A percentile compares a stretch with the other conserved stretches of the same genome.
Evolutionary conservation across 1,140 invertebrate genomes (phyloP).

Genomic region (Lutraria rhynchaena): DNA sequence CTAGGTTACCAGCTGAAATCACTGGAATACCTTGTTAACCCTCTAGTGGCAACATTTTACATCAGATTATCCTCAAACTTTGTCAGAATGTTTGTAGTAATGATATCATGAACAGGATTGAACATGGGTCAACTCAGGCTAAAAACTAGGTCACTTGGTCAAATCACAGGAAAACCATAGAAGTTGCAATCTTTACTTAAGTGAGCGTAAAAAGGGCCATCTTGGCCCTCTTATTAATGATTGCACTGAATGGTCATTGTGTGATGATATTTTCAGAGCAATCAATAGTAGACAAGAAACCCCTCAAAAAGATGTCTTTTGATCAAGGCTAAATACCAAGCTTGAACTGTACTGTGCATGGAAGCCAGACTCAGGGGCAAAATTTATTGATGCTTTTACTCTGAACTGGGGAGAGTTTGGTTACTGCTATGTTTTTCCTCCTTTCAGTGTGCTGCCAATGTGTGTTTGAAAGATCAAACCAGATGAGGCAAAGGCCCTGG

Average conservation of each 20-base stretch:
- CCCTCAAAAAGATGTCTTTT: constrained; percentile 57
- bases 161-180: too few species aligned
- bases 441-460: constrained; percentile 53
- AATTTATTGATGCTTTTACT: constrained; percentile 57
- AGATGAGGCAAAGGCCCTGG: constrained; percentile 10
- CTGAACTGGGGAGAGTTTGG: constrained; percentile 22
- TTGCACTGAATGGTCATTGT: constrained; percentile 56
- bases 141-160: too few species aligned
- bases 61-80: too few species aligned
- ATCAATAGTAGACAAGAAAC: background rate
- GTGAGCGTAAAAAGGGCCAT: constrained; percentile 5
- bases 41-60: too few species aligned
- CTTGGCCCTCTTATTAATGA: too few species aligned
- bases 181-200: too few species aligned
- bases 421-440: constrained; percentile 49
- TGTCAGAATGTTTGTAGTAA: too few species aligned
- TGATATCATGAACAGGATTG: too few species aligned
- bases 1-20: too few species aligned
- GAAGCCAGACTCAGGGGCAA: constrained; percentile 52
- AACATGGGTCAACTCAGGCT: too few species aligned
- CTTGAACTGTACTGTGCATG: constrained; percentile 48
- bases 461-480: constrained; percentile 1
- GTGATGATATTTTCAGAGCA: constrained; percentile 13
- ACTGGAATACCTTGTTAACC: too few species aligned
- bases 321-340: constrained; percentile 53